phyloP scores from a whole-genome alignment of 1,140 invertebrate species.

The Vollenhovia emeryi region DNA sequence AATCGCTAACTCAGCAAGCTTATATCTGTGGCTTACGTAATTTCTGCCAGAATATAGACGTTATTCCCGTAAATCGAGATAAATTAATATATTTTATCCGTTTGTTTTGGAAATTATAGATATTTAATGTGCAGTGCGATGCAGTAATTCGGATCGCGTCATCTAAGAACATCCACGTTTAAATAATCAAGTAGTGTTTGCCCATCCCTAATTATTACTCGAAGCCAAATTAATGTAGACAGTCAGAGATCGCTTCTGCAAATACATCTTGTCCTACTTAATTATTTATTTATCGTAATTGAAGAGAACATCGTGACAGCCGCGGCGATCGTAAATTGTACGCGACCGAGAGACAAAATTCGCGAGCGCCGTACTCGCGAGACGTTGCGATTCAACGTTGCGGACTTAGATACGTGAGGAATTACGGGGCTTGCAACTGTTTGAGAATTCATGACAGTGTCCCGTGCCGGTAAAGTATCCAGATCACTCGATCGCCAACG shows the following conservation, averaged over 20 bases:
- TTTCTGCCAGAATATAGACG: neutral
- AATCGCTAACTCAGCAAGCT: neutral
- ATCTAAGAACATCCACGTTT: too few species aligned
- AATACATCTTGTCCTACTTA: neutral
- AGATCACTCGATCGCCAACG: conserved; percentile 63
- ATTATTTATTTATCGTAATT: conserved; percentile 3
- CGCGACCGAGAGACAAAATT: conserved; percentile 21
- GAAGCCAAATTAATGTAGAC: too few species aligned
- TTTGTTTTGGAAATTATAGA: neutral
- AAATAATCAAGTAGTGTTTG: too few species aligned
- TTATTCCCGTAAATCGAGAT: neutral
- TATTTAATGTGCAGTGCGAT: neutral
- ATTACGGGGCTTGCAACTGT: conserved; percentile 47
- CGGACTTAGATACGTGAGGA: conserved; percentile 48
- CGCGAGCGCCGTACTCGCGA: neutral
- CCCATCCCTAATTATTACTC: too few species aligned
- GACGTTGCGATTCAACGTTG: conserved; percentile 39
- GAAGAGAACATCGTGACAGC: neutral
- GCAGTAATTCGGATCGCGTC: too few species aligned
- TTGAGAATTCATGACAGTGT: conserved; percentile 65
- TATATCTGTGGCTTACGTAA: neutral
- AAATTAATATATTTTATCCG: neutral
- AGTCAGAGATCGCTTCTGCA: neutral
- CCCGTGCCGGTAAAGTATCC: conserved; percentile 64
- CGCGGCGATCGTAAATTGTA: neutral